Evolutionary conservation across 2,888 invertebrate species (phyloP), one percentile per base, ranked within the genome.

Genomic region (Augiades crinisus): DNA sequence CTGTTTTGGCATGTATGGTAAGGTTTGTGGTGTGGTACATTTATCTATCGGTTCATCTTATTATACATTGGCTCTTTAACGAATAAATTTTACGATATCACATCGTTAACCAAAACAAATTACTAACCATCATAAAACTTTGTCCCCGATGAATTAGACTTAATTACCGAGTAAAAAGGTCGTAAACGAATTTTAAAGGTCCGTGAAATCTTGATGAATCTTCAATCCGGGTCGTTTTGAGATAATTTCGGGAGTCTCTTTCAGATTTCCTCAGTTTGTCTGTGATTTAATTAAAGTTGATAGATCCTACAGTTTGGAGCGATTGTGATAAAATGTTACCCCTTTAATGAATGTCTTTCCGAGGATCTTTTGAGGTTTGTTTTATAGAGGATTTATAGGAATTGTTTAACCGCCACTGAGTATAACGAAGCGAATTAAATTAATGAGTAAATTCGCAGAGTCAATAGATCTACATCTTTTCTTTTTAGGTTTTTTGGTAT

Each of bases 271-370:
- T 36, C 27, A 21, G 16, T 46, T 17, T 36, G 7, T 24, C 12
- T 13, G 34, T 36, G 36, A 50, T 50, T 50, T 50, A 50, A 50
- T 50, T 43, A 50, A 50, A 43, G 34, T 43, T 34, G 17, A 47
- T 41, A 16, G 41, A 49, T 34, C 24, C 33, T 34, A 12, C 34
- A 34, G 5, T 34, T 30, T 22, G 13, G 8, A 43, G 40, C 2
- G 17, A 0, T 21, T 40, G 41, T 12, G 17, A 34, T 49, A 41
- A 49, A 49, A 33, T 24, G 34, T 13, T 33, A 40, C 31, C 41
- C 41, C 7, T 34, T 33, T 34, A 12, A 13, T 4, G 22, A 40
- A 31, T 41, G 24, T 12, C 8, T 24, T 47, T 40, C 40, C n/a
- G 16, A 8, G 8, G n/a, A 37, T n/a, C 17, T 4, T 38, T 12